Base-by-base conservation (phyloP, 1,140 invertebrate species). In the Lasaia peninsularis region DNA sequence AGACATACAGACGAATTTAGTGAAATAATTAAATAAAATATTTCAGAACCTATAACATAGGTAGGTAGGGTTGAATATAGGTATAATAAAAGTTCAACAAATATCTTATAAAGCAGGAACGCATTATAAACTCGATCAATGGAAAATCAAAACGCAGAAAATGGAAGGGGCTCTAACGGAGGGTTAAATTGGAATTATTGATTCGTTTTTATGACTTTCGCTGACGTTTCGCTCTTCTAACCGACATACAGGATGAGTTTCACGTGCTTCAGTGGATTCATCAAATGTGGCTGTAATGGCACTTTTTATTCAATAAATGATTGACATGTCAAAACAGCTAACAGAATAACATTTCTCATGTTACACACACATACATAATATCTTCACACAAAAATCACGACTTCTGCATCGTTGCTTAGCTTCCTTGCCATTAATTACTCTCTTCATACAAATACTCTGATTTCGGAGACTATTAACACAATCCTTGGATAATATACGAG, bases 61-160 rank as follows among this genome's bases (percentile, higher is more conserved):
- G n/a, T n/a, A n/a, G n/a, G n/a, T n/a, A n/a, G n/a, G n/a, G n/a
- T n/a, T n/a, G n/a, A n/a, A n/a, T n/a, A n/a, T n/a, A n/a, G n/a
- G n/a, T n/a, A n/a, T n/a, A 40, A 14, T 14, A 16, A 40, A 40
- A 40, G 24, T 31, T 33, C 12, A 32, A 5, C 9, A 16, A 32
- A 12, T 52, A 52, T 20, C 18, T 31, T 53, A 35, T 34, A 24
- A 35, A 37, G 34, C 20, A 44, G 48, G 40, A 18, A 56, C 66
- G 44, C 44, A 71, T 71, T 75, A 69, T 75, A 75, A 75, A 75
- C 72, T 69, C 69, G 70, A 75, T 75, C 67, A 75, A 82, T 65
- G 72, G 76, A 81, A 84, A 86, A 84, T 84, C 81, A 62, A 83
- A 84, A 82, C 67, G 83, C 83, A 79, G 79, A 83, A 84, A 86